A percentile compares a stretch with the other conserved stretches of the same genome.
Evolutionary conservation across 2,888 invertebrate genomes (phyloP).

Genomic region (Amitus sp.): DNA sequence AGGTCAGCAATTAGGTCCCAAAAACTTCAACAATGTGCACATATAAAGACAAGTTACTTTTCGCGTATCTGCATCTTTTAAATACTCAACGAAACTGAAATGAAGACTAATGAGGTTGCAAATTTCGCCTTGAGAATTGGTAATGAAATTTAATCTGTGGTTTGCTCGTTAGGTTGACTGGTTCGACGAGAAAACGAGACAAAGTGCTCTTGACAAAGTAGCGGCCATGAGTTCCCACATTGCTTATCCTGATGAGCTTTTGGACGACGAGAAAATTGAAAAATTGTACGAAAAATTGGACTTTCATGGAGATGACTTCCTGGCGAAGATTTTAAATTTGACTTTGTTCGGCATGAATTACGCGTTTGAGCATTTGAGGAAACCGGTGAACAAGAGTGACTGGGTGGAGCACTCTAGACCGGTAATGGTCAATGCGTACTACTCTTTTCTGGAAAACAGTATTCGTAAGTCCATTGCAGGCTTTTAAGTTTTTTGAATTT

Average conservation of each 20-base stretch:
- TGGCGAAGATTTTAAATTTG: constrained; percentile 67
- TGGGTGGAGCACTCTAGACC: constrained; percentile 68
- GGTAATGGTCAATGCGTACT: constrained; percentile 70
- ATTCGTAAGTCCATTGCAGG: constrained; percentile 68
- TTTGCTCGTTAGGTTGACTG: constrained; percentile 72
- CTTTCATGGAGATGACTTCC: constrained; percentile 63
- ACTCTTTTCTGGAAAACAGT: constrained; percentile 68
- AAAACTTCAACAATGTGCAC: no score
- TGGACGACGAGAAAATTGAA: constrained; percentile 82
- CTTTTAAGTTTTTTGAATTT: no score
- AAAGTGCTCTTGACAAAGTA: constrained; percentile 82
- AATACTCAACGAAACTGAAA: no score
- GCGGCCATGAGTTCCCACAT: constrained; percentile 88
- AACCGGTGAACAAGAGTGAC: constrained; percentile 68
- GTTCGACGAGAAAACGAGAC: constrained; percentile 90
- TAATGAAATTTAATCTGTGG: no score
- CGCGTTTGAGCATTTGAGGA: constrained; percentile 66
- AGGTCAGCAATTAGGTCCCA: constrained; percentile 62
- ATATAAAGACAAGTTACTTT: no score
- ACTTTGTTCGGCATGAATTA: constrained; percentile 68
- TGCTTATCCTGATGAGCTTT: constrained; percentile 90
- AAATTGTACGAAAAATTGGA: constrained; percentile 75
- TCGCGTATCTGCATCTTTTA: no score
- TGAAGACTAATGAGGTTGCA: no score
- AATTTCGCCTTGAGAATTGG: no score